Conservation (phyloP, 2,113 vertebrate genomes). For the Coracopsis vasa region DNA sequence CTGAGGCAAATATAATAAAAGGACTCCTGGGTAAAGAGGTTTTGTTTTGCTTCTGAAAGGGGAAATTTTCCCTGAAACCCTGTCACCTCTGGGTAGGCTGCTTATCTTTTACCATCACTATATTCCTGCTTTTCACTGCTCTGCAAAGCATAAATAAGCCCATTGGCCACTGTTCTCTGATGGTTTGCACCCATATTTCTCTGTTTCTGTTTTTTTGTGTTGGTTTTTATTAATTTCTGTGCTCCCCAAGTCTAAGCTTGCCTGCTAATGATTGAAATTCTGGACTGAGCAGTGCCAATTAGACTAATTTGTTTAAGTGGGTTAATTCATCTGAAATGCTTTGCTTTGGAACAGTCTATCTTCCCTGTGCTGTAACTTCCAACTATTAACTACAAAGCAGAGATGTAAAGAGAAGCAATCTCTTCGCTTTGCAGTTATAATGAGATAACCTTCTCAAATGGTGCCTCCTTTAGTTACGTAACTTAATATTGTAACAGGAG, state of each 20-base stretch:
- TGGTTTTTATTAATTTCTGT: neutral
- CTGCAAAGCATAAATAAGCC: neutral
- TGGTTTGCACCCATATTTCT: neutral
- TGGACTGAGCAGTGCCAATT: neutral
- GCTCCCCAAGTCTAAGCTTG: neutral
- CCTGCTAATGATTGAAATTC: neutral
- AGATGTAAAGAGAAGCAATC: neutral
- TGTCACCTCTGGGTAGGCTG: neutral
- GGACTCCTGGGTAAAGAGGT: conserved; percentile 1
- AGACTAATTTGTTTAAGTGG: conserved; percentile 17
- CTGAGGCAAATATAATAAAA: conserved; percentile 19
- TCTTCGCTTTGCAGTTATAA: neutral
- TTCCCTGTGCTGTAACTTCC: neutral
- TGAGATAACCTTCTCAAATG: neutral
- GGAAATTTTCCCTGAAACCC: neutral
- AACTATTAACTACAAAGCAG: neutral
- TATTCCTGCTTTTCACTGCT: neutral
- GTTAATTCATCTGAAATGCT: neutral
- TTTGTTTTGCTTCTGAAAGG: neutral
- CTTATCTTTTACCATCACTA: neutral
- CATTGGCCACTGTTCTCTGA: neutral
- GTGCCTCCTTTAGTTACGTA: neutral
- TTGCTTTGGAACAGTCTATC: neutral
- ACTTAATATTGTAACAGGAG: neutral
- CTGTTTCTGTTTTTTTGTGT: neutral